Conservation (phyloP, 2,797 vertebrate species). For the Crypturellus tataupa region DNA sequence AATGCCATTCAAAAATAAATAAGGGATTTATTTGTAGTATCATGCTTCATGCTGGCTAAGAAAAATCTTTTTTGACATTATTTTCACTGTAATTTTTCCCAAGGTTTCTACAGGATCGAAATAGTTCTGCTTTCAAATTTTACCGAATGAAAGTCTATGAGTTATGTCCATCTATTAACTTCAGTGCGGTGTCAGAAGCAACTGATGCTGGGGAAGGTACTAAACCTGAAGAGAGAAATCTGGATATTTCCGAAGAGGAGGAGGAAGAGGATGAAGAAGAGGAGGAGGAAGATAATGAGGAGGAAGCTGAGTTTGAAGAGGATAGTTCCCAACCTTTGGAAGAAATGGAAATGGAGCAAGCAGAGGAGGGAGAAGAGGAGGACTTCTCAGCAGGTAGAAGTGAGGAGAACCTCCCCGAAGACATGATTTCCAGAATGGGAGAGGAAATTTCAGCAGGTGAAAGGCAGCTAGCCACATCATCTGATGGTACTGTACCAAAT, state of each 20-base stretch:
- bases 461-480: background rate
- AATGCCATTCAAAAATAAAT: background rate
- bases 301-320: conserved; percentile 54
- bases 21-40: background rate
- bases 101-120: conserved; percentile 84
- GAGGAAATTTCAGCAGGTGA: conserved; percentile 7
- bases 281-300: conserved; percentile 54
- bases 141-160: conserved; percentile 82
- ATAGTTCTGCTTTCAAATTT: conserved; percentile 82
- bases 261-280: conserved; percentile 18
- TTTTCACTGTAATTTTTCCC: background rate
- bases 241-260: conserved; percentile 37
- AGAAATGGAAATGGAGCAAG: conserved; percentile 50
- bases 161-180: conserved; percentile 77
- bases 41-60: background rate
- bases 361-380: conserved; percentile 69
- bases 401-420: conserved; percentile 39
- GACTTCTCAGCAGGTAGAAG: conserved; percentile 58
- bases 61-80: background rate
- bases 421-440: conserved; percentile 9
- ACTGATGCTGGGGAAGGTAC: background rate
- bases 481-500: conserved; percentile 21
- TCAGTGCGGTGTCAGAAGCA: conserved; percentile 36
- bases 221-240: background rate
- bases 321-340: conserved; percentile 43